Percentiles rank a stretch among this genome's conserved stretches.
phyloP scores from a whole-genome alignment of 2,888 invertebrate genomes.

The Coelinius sp. region DNA sequence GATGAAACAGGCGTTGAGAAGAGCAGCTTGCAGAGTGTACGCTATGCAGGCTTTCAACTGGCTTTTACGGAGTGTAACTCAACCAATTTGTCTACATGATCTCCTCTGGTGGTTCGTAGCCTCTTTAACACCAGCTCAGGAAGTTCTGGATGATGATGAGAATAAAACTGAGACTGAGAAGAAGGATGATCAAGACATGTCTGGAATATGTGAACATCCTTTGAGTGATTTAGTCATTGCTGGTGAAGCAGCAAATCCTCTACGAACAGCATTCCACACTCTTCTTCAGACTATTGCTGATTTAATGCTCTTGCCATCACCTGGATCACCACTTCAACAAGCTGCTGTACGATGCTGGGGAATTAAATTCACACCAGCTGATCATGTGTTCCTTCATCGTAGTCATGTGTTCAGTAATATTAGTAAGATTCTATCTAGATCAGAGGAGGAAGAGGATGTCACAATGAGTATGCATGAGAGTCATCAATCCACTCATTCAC shows the following conservation, averaged over 20 bases:
- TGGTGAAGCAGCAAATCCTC: slow-evolving; percentile 78
- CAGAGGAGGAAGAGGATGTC: slow-evolving; percentile 84
- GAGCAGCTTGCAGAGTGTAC: slow-evolving; percentile 86
- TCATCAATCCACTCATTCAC: slow-evolving; percentile 71
- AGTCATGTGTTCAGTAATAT: slow-evolving; percentile 96
- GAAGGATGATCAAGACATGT: slow-evolving; percentile 71
- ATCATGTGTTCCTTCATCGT: slow-evolving; percentile 91
- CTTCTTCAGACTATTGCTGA: slow-evolving; percentile 93
- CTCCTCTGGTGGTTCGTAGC: slow-evolving; percentile 97
- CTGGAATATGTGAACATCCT: slow-evolving; percentile 82
- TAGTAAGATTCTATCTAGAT: slow-evolving; percentile 93
- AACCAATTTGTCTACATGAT: slow-evolving; percentile 93
- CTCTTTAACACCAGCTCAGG: slow-evolving; percentile 78
- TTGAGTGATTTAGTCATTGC: slow-evolving; percentile 85
- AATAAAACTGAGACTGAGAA: slow-evolving; percentile 67
- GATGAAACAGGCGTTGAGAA: slow-evolving; percentile 89
- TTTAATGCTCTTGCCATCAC: slow-evolving; percentile 88
- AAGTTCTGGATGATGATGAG: slow-evolving; percentile 72
- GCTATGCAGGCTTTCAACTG: slow-evolving; percentile 97
- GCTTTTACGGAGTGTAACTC: slow-evolving; percentile 92
- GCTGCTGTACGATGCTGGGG: slow-evolving; percentile 96
- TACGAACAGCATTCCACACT: slow-evolving; percentile 85
- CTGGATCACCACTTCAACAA: slow-evolving; percentile 89
- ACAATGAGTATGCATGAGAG: slow-evolving; percentile 75
- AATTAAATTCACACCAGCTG: slow-evolving; percentile 87